Evolutionary conservation across 2,888 invertebrate genomes (phyloP).

Genomic region (Synergus gifuensis): DNA sequence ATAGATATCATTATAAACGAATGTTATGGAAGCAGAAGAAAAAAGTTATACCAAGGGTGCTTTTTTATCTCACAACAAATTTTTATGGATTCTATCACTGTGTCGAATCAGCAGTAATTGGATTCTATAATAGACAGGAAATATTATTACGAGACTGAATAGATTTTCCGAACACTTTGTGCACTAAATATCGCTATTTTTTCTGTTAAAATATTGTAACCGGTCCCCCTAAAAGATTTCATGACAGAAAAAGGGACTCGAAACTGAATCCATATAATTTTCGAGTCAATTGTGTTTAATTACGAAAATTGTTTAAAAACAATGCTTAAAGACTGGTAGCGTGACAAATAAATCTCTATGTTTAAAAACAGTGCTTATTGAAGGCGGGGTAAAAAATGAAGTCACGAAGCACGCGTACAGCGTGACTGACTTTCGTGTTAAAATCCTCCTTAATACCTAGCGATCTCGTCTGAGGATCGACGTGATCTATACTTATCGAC

Average conservation of each 20-base stretch:
- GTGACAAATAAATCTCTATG: conserved; percentile 48
- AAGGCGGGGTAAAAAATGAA: conserved; percentile 59
- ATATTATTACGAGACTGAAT: background rate
- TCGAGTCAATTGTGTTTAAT: background rate
- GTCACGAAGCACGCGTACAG: conserved; percentile 55
- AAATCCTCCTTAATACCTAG: conserved; percentile 59
- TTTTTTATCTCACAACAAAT: background rate
- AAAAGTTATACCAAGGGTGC: conserved; percentile 6
- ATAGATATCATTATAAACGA: conserved; percentile 27
- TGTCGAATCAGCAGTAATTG: background rate
- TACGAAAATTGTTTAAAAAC: background rate
- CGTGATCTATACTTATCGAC: conserved; percentile 71
- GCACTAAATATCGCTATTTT: too few species aligned
- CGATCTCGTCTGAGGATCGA: conserved; percentile 60
- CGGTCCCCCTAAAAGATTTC: too few species aligned
- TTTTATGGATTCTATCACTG: background rate
- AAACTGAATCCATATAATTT: background rate
- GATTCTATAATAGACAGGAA: background rate
- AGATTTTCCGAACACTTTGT: background rate
- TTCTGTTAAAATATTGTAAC: background rate
- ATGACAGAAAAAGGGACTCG: background rate
- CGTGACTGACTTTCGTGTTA: conserved; percentile 57
- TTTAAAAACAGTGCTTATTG: conserved; percentile 48
- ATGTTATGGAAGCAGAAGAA: background rate
- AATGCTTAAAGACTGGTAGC: conserved; percentile 12